phyloP scores from a whole-genome alignment of 1,140 invertebrate genomes.

The Conopomorpha cramerella region DNA sequence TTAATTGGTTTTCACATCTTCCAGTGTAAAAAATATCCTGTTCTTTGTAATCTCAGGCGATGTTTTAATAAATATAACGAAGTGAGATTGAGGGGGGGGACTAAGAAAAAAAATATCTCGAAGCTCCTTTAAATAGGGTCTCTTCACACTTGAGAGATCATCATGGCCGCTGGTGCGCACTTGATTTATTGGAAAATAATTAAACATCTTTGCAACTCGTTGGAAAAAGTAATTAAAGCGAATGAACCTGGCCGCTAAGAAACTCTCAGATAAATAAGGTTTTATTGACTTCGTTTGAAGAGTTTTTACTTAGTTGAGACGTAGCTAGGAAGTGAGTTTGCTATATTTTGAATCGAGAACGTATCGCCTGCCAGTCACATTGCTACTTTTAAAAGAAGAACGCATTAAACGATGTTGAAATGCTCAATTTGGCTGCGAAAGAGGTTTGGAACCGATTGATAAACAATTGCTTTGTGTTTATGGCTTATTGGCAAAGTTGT shows the following conservation, averaged over 20 bases:
- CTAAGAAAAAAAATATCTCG: no score
- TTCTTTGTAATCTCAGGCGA: slow-evolving; percentile 57
- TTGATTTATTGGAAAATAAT: slow-evolving; percentile 55
- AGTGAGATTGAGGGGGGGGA: slow-evolving; percentile 35
- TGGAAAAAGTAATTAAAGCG: slow-evolving; percentile 16
- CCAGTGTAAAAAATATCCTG: slow-evolving; percentile 59
- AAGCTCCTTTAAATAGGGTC: slow-evolving; percentile 56
- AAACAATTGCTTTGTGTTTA: no score
- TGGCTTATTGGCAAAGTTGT: no score
- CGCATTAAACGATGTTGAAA: no score
- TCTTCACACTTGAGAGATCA: slow-evolving; percentile 58
- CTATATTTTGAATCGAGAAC: no score
- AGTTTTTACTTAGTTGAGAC: no score
- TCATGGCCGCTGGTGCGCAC: slow-evolving; percentile 31
- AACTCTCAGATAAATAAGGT: slow-evolving; percentile 1
- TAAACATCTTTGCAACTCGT: slow-evolving; percentile 23
- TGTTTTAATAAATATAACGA: slow-evolving; percentile 62
- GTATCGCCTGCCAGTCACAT: no score
- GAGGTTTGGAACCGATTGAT: no score
- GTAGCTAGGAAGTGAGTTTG: no score
- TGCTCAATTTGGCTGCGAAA: no score
- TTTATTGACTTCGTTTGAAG: slow-evolving; percentile 3
- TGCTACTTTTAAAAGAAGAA: no score
- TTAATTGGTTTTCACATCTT: slow-evolving; percentile 62
- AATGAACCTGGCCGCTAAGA: slow-evolving; percentile 5